phyloP scores from a whole-genome alignment of 2,888 invertebrate genomes.

The Abrostola triplasia region DNA sequence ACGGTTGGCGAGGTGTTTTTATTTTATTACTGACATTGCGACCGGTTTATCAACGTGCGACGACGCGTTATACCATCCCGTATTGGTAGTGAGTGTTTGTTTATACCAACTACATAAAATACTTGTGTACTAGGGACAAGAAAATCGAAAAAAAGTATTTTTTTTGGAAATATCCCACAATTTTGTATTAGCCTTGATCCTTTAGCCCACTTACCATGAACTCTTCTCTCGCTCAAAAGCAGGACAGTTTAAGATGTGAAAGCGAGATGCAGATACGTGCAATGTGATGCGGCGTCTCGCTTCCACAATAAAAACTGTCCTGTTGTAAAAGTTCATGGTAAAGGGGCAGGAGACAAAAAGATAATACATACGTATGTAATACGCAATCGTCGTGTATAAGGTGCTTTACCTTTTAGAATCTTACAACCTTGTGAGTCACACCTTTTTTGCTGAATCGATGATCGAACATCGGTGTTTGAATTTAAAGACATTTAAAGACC shows the following conservation, averaged over 20 bases:
- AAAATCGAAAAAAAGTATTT: not conserved
- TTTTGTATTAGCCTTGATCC: too few relatives aligned
- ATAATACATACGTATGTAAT: not conserved
- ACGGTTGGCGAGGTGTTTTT: slow-evolving; percentile 47
- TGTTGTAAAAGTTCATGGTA: too few relatives aligned
- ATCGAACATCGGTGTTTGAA: not conserved
- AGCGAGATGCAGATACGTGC: too few relatives aligned
- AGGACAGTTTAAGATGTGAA: too few relatives aligned
- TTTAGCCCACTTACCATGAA: too few relatives aligned
- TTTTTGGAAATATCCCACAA: too few relatives aligned
- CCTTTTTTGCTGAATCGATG: slow-evolving; percentile 8
- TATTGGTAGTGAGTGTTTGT: slow-evolving; percentile 24
- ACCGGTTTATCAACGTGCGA: slow-evolving; percentile 65
- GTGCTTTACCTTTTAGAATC: slow-evolving; percentile 24
- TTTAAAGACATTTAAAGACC: too few relatives aligned
- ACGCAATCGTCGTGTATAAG: slow-evolving; percentile 20
- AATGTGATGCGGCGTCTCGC: too few relatives aligned
- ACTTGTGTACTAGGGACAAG: not conserved
- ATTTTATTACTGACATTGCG: slow-evolving; percentile 46
- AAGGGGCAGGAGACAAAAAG: too few relatives aligned
- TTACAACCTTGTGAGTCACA: slow-evolving; percentile 32
- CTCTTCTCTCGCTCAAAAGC: too few relatives aligned
- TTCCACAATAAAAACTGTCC: too few relatives aligned
- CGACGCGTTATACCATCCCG: slow-evolving; percentile 40
- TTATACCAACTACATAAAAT: slow-evolving; percentile 10